Conservation (phyloP, 1,140 invertebrate genomes). For the Brevipalpus yothersi region DNA sequence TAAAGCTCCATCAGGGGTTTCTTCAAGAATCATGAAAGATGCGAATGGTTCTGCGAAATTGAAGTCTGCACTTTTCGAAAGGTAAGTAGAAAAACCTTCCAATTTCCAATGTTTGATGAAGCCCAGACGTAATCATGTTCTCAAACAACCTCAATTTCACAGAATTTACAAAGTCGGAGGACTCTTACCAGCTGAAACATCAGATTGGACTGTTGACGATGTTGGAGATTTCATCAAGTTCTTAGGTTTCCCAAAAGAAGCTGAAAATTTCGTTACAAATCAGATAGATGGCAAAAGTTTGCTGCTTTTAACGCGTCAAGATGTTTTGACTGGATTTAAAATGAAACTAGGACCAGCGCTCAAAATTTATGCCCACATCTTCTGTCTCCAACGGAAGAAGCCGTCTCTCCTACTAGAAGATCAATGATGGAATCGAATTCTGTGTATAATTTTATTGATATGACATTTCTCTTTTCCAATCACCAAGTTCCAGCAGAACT, state of each 20-base stretch:
- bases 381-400: slow-evolving; percentile 19
- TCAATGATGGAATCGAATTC: not conserved
- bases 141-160: not conserved
- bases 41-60: not conserved
- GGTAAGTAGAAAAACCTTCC: not conserved
- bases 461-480: no score
- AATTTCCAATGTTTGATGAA: not conserved
- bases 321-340: slow-evolving; percentile 47
- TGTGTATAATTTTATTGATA: no score
- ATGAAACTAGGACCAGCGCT: slow-evolving; percentile 58
- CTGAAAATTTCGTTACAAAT: slow-evolving; percentile 50
- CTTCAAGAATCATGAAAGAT: not conserved
- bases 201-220: slow-evolving; percentile 49
- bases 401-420: not conserved
- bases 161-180: not conserved
- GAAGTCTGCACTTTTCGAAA: not conserved
- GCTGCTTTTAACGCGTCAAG: slow-evolving; percentile 45
- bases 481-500: no score
- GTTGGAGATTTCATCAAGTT: slow-evolving; percentile 40
- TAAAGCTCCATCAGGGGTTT: not conserved
- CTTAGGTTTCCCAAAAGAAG: slow-evolving; percentile 18
- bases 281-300: slow-evolving; percentile 66
- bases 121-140: no score
- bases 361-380: slow-evolving; percentile 49
- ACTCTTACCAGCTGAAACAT: slow-evolving; percentile 26